Conservation (phyloP, 2,888 invertebrate genomes). For the Habrosyne pyritoides region DNA sequence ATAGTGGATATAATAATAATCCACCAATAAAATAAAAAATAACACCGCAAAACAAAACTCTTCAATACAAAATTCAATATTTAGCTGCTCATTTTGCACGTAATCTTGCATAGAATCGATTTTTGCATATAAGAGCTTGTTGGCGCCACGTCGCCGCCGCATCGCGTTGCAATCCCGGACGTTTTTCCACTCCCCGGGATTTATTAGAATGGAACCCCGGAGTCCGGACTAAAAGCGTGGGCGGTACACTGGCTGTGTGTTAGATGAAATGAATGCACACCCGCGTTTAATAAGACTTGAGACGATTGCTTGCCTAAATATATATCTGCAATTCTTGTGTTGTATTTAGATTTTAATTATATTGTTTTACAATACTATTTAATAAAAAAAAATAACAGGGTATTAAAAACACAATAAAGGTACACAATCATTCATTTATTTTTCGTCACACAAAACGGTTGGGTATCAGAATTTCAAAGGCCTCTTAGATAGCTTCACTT, state of each 20-base stretch:
- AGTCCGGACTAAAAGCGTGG: constrained; percentile 26
- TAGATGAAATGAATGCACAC: constrained; percentile 38
- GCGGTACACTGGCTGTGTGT: constrained; percentile 9
- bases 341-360: no score
- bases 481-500: no score
- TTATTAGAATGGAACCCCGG: constrained; percentile 48
- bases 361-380: no score
- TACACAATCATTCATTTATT: no score
- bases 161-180: constrained; percentile 46
- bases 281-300: constrained; percentile 41
- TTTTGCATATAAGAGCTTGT: constrained; percentile 53
- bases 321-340: no score
- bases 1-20: no score
- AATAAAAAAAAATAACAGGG: no score
- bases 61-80: background rate
- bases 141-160: constrained; percentile 58
- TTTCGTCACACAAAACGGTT: no score
- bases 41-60: background rate
- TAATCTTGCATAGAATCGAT: constrained; percentile 30
- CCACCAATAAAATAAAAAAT: background rate
- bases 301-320: constrained; percentile 5
- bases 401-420: no score
- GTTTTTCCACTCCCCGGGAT: constrained; percentile 42
- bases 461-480: no score
- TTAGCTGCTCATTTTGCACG: background rate